Base-by-base conservation (phyloP, 2,888 invertebrate species). In the Nebria salina region DNA sequence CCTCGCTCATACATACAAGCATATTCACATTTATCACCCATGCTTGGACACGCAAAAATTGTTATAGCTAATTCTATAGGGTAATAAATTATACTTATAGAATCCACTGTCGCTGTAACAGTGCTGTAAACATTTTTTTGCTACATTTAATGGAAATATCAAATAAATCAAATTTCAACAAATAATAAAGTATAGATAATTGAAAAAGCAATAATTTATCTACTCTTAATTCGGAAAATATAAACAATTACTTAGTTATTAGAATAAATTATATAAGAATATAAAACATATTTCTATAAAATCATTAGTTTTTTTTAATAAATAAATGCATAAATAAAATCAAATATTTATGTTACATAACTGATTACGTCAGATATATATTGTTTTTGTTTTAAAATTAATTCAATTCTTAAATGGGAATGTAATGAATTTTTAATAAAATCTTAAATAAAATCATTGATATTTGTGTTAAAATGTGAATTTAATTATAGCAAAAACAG, bases 81-180 rank as follows among this genome's bases (percentile, higher is more conserved):
- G 66, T 66, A 7, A 66, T 66, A 66, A 34, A 66, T 66, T 34
- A 34, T 66, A 66, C 66, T 66, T 25, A 66, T 66, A 11, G 66
- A 13, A 15, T 15, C 66, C 7, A 20, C 66, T 15, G 66, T 65
- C 66, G 66, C 2, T 8, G 11, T 8, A 66, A 8, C 66, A 66
- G 11, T 66, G 13, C 1, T 25, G 1, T 66, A 13, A 2, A 66
- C 13, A 2, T n/a, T 20, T 25, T 34, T 2, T 34, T 34, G 34
- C 7, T n/a, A 13, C 13, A 66, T 7, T 7, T 66, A 66, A 8
- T 66, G 13, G 25, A 66, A 66, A 66, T 7, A 15, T 11, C 7
- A 65, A 13, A 15, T 13, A 65, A 15, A 13, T 65, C 13, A 65
- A 65, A 65, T 65, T 65, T 13, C 65, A 65, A 65, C 15, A 15